A percentile compares a stretch with the other conserved stretches of the same genome.
These are phyloP conservation scores for Cromileptes altivelis DNA, from an alignment of 2,113 vertebrate species.

Conservation along the genomic window DNA sequence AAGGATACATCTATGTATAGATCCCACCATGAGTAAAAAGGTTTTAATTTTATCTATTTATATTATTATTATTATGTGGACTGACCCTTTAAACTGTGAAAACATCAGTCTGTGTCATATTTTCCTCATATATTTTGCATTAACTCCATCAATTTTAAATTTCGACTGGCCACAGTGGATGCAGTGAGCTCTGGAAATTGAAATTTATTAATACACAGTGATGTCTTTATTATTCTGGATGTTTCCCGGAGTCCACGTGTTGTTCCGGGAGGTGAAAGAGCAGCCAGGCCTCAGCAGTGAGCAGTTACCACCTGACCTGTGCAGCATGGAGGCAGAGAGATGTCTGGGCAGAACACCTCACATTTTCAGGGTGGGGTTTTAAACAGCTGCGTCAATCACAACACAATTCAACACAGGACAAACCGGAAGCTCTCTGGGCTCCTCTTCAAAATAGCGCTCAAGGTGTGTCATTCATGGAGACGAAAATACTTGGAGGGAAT, in stretches of 20 bases:
- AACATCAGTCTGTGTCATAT: neutral
- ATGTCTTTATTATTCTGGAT: neutral
- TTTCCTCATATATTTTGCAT: too few relatives aligned
- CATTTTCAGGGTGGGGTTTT: conserved; percentile 78
- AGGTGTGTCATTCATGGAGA: neutral
- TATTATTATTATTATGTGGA: neutral
- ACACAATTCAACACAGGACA: accelerated
- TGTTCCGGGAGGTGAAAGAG: neutral
- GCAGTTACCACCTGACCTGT: conserved; percentile 42
- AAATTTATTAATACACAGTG: too few relatives aligned
- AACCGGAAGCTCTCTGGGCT: neutral
- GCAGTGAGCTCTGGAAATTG: neutral
- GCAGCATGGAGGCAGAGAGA: conserved; percentile 45
- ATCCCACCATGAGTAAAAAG: neutral
- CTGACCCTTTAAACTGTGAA: neutral
- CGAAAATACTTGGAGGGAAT: neutral
- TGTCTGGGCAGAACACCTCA: conserved; percentile 62
- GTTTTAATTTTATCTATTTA: neutral
- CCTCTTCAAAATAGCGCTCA: conserved; percentile 56
- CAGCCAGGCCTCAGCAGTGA: conserved; percentile 13
- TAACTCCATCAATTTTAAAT: too few relatives aligned
- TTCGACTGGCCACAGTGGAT: neutral
- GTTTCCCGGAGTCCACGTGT: conserved; percentile 9
- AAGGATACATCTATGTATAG: neutral
- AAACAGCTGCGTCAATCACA: conserved; percentile 35